These are phyloP conservation scores for Rambutsinella grinnellia DNA, from an alignment of 2,888 invertebrate species.

Conservation along the genomic window DNA sequence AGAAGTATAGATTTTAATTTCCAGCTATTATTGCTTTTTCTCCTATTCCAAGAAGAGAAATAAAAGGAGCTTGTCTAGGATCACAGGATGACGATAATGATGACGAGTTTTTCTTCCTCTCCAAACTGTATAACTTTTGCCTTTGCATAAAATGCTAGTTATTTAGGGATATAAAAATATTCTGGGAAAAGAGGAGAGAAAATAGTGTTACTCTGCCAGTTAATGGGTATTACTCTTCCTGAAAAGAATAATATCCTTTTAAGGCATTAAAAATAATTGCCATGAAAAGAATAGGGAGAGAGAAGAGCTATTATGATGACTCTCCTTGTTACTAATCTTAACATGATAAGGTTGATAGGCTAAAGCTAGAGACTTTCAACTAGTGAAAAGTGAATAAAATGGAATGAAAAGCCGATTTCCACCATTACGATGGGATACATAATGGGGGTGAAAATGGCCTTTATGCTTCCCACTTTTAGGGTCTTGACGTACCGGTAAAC, in stretches of 20 bases:
- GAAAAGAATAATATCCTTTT: constrained; percentile 34
- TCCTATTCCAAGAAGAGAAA: constrained; percentile 2
- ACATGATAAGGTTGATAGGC: neutral
- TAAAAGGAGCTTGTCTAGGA: constrained; percentile 17
- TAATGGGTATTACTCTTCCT: constrained; percentile 25
- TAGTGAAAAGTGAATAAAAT: constrained; percentile 1
- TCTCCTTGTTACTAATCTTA: too few relatives aligned
- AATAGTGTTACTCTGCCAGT: neutral
- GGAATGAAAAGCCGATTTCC: constrained; percentile 6
- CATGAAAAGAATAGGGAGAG: constrained; percentile 37
- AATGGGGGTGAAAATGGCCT: constrained; percentile 40
- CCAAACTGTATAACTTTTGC: neutral
- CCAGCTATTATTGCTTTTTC: constrained; percentile 23
- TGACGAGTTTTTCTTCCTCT: constrained; percentile 12
- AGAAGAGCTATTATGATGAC: constrained; percentile 21
- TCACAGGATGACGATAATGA: constrained; percentile 8
- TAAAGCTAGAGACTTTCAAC: neutral
- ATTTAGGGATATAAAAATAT: neutral
- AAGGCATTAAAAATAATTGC: constrained; percentile 51
- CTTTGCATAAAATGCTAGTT: neutral
- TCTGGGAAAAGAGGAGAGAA: neutral
- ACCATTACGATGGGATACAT: constrained; percentile 16
- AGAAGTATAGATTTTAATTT: constrained; percentile 46
- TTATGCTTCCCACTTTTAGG: constrained; percentile 25
- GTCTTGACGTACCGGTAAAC: too few relatives aligned